A percentile compares a stretch with the other conserved stretches of the same genome.
Conservation (phyloP, 2,113 vertebrate genomes). For the Scomber colias region DNA sequence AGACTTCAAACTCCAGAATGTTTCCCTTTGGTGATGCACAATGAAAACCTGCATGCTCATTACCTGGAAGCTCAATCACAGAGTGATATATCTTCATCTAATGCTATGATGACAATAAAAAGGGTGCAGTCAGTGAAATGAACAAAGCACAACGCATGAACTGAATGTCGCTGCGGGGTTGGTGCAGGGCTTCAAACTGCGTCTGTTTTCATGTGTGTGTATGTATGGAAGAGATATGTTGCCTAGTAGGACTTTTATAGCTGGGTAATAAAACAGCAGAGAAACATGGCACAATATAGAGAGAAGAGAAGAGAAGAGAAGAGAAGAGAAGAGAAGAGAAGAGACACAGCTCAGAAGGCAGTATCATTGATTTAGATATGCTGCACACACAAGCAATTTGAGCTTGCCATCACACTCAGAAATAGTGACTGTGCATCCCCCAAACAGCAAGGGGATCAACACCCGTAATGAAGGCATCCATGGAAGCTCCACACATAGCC, state of each 20-base stretch:
- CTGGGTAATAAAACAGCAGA: conserved; percentile 35
- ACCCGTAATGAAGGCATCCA: conserved; percentile 32
- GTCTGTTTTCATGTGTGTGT: not conserved
- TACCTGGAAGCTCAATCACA: conserved; percentile 12
- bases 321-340: conserved; percentile 2
- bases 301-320: not conserved
- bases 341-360: not conserved
- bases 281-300: conserved; percentile 12
- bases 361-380: conserved; percentile 10
- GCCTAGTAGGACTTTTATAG: conserved; percentile 27
- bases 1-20: not conserved
- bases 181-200: conserved; percentile 7
- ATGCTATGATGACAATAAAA: not conserved
- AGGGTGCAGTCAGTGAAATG: not conserved
- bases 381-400: not conserved
- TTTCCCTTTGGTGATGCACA: not conserved
- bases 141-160: conserved; percentile 17
- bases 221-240: conserved; percentile 33
- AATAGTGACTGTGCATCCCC: conserved; percentile 31
- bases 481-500: conserved; percentile 23
- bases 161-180: conserved; percentile 38
- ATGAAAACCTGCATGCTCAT: not conserved
- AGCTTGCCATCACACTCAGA: conserved; percentile 33
- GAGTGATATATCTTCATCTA: not conserved
- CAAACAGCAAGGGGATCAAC: conserved; percentile 44